phyloP scores from a whole-genome alignment of 2,113 vertebrate species.

The Phyllopteryx taeniolatus region DNA sequence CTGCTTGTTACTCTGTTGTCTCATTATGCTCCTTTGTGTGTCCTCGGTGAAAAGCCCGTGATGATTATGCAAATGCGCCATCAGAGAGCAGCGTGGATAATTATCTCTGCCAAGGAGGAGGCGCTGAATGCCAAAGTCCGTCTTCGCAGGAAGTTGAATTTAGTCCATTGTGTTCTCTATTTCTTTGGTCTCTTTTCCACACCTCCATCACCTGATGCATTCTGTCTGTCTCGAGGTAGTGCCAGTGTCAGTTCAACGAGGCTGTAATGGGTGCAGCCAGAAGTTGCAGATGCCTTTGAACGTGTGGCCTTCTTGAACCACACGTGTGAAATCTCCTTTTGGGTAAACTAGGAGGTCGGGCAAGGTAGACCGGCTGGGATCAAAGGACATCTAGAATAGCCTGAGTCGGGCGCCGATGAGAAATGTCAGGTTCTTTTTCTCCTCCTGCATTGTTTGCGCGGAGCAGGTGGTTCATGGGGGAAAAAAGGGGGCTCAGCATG shows the following conservation, averaged over 20 bases:
- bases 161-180: neutral
- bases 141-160: conserved; percentile 1
- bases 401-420: too few species aligned
- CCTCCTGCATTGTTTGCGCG: too few species aligned
- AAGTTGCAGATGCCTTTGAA: conserved; percentile 33
- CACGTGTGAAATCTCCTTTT: conserved; percentile 23
- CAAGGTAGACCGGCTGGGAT: too few species aligned
- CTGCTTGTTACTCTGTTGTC: conserved; percentile 71
- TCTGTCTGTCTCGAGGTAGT: neutral
- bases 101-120: conserved; percentile 71
- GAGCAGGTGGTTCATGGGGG: too few species aligned
- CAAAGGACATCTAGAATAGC: too few species aligned
- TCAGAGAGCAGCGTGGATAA: conserved; percentile 74
- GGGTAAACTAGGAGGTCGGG: too few species aligned
- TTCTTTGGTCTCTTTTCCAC: neutral
- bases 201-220: conserved; percentile 15
- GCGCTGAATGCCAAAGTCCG: conserved; percentile 14
- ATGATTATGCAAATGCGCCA: conserved; percentile 77
- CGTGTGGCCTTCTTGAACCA: conserved; percentile 5
- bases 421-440: too few species aligned
- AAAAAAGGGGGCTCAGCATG: neutral
- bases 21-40: conserved; percentile 77
- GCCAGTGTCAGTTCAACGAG: conserved; percentile 23
- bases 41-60: conserved; percentile 73
- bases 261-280: conserved; percentile 36